A percentile compares a stretch with the other conserved stretches of the same genome.
phyloP scores from a whole-genome alignment of 2,113 vertebrate species.

The Bucco capensis region DNA sequence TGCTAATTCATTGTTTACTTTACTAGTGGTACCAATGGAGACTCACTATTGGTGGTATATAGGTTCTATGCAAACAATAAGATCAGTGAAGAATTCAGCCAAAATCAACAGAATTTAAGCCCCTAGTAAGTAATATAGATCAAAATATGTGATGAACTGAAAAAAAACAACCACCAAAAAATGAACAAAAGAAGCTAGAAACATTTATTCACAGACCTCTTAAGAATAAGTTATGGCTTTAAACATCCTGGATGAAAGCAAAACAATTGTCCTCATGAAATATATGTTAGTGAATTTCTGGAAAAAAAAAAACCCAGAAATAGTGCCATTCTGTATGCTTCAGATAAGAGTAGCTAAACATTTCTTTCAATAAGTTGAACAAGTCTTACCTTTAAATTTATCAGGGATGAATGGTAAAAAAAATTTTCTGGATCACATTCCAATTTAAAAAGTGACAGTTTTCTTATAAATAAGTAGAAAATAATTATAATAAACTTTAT shows the following conservation, averaged over 20 bases:
- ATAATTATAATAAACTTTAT: background rate
- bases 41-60: background rate
- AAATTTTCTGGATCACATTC: background rate
- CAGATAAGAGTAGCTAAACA: background rate
- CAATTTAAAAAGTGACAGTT: background rate
- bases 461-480: background rate
- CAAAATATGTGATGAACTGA: background rate
- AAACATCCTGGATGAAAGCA: background rate
- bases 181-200: background rate
- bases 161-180: background rate
- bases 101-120: background rate
- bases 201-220: background rate
- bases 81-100: background rate
- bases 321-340: background rate
- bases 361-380: background rate
- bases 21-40: background rate
- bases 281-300: background rate
- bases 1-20: background rate
- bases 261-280: background rate
- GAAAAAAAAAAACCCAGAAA: background rate
- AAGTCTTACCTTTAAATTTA: background rate
- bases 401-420: background rate
- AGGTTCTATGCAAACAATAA: fast-evolving
- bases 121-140: background rate
- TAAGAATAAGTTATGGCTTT: background rate